A percentile compares a stretch with the other conserved stretches of the same genome.
Conservation (phyloP, 2,888 invertebrate species). For the Morinoia aosen region DNA sequence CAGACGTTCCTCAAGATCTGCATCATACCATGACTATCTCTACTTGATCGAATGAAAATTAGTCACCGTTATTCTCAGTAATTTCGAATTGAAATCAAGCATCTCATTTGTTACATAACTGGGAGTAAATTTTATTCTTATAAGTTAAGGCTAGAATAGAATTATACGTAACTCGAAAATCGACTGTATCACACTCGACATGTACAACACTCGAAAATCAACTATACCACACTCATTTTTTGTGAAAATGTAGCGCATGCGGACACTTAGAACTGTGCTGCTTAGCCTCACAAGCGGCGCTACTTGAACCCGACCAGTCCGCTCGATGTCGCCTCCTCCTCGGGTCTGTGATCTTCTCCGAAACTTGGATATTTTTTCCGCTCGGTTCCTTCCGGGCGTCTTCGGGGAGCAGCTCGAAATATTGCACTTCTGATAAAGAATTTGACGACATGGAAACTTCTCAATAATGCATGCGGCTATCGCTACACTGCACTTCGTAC, state of each 20-base stretch:
- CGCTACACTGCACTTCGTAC: constrained; percentile 31
- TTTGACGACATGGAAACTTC: constrained; percentile 51
- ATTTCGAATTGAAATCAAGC: too few relatives aligned
- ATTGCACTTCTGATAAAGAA: constrained; percentile 52
- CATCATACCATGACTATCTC: too few relatives aligned
- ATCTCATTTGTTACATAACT: too few relatives aligned
- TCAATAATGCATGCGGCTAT: constrained; percentile 48
- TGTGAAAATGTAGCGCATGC: not conserved
- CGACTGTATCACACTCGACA: too few relatives aligned
- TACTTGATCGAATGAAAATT: too few relatives aligned
- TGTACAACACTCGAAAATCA: too few relatives aligned
- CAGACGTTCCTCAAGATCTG: too few relatives aligned
- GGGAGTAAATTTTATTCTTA: too few relatives aligned
- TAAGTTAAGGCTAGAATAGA: too few relatives aligned
- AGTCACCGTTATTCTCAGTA: too few relatives aligned
- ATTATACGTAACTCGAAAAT: too few relatives aligned
- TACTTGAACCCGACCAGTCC: not conserved
- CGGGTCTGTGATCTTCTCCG: constrained; percentile 23
- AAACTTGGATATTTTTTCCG: constrained; percentile 52
- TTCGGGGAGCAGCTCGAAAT: constrained; percentile 46
- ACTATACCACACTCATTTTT: not conserved
- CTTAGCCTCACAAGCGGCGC: not conserved
- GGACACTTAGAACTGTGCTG: not conserved
- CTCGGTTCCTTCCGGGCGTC: constrained; percentile 48
- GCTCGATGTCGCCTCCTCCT: not conserved